These are phyloP conservation scores for Hucho hucho DNA, from an alignment of 2,113 vertebrate species.

Conservation along the genomic window DNA sequence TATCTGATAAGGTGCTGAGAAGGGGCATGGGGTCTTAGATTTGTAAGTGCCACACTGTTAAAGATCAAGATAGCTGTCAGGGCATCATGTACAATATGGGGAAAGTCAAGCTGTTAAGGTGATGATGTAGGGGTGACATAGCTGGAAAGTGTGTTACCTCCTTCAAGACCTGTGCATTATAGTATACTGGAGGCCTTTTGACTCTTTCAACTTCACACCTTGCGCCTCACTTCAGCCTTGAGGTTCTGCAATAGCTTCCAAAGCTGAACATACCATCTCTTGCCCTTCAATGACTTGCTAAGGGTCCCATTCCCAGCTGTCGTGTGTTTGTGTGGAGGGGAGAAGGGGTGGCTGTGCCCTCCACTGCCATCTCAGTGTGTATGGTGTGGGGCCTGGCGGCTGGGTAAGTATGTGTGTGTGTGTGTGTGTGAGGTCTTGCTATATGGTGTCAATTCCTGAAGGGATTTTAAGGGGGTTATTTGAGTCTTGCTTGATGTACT, in stretches of 20 bases:
- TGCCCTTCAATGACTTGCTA: not conserved
- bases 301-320: conserved; percentile 4
- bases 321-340: no score
- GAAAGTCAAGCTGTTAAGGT: not conserved
- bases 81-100: not conserved
- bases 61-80: conserved; percentile 7
- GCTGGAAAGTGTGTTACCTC: not conserved
- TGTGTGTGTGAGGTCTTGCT: no score
- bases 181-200: not conserved
- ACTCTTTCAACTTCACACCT: not conserved
- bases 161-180: not conserved
- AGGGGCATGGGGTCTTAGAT: not conserved
- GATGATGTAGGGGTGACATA: not conserved
- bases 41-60: not conserved
- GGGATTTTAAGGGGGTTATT: no score
- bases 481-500: not conserved
- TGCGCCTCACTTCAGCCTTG: not conserved
- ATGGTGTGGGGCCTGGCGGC: no score
- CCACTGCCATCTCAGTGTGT: no score
- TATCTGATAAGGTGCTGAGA: conserved; percentile 5
- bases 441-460: no score
- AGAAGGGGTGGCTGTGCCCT: no score
- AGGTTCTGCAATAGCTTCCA: not conserved
- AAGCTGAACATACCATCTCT: not conserved
- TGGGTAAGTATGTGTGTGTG: no score